Evolutionary conservation across 2,888 invertebrate species (phyloP).

Genomic region (Hipparchia semele): DNA sequence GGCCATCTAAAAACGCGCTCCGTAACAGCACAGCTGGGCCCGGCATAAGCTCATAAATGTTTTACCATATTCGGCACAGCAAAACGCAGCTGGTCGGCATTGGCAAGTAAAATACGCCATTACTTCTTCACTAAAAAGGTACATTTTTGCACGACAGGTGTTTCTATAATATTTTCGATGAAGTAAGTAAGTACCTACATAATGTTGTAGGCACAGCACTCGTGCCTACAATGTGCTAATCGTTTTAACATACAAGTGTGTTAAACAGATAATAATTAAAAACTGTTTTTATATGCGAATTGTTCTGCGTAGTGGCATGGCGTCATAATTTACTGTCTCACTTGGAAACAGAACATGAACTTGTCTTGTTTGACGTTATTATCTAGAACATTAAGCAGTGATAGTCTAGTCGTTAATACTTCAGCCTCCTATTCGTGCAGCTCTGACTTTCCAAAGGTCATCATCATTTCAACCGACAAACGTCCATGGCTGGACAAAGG

Average conservation of each 20-base stretch:
- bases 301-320: background rate
- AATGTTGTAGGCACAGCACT: background rate
- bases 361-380: too few relatives aligned
- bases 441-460: too few relatives aligned
- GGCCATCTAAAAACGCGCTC: constrained; percentile 27
- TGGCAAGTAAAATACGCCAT: background rate
- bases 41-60: constrained; percentile 34
- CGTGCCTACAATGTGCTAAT: constrained; percentile 13
- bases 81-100: constrained; percentile 29
- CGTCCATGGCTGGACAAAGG: too few relatives aligned
- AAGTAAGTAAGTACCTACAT: background rate
- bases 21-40: constrained; percentile 31
- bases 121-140: background rate
- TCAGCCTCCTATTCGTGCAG: too few relatives aligned
- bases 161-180: constrained; percentile 13
- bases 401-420: too few relatives aligned
- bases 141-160: background rate
- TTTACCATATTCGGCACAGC: constrained; percentile 35
- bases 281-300: constrained; percentile 11
- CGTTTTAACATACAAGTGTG: constrained; percentile 19
- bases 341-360: too few relatives aligned
- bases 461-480: too few relatives aligned
- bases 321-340: background rate
- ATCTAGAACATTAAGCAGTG: too few relatives aligned
- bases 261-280: constrained; percentile 17